Conservation (phyloP, 2,888 invertebrate genomes). For the Stenodema calcarata region DNA sequence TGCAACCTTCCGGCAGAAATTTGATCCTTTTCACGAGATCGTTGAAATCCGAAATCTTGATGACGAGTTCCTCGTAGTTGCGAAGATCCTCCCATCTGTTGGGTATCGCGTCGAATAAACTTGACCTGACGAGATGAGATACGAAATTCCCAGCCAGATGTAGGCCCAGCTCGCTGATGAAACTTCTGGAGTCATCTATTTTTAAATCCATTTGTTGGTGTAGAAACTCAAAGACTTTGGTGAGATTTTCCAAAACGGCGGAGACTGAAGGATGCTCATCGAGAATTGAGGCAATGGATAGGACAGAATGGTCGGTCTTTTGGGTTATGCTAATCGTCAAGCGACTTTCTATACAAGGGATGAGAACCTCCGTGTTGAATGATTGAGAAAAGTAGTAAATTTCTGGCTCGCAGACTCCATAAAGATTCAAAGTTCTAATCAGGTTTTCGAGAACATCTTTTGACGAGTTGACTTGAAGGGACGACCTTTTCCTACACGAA, state of each 20-base stretch:
- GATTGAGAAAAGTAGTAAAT: slow-evolving; percentile 20
- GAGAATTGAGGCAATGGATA: not conserved
- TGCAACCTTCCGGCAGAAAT: slow-evolving; percentile 67
- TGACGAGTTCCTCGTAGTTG: not conserved
- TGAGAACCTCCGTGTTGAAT: slow-evolving; percentile 2
- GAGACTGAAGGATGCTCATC: not conserved
- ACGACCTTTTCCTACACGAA: slow-evolving; percentile 11
- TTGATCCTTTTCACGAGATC: not conserved
- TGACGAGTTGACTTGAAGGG: slow-evolving; percentile 57
- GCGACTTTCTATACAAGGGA: not conserved
- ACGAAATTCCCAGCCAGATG: slow-evolving; percentile 21
- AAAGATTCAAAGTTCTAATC: slow-evolving; percentile 59
- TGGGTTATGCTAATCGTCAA: not conserved
- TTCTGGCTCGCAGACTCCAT: slow-evolving; percentile 37
- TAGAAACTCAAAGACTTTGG: slow-evolving; percentile 5
- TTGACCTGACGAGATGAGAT: not conserved
- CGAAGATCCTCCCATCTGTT: not conserved
- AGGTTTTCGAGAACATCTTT: slow-evolving; percentile 47
- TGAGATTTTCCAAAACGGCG: not conserved
- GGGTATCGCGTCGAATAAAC: slow-evolving; percentile 30
- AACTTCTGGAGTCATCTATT: slow-evolving; percentile 5
- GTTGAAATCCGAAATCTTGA: slow-evolving; percentile 13
- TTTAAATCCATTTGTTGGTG: not conserved
- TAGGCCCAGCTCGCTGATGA: slow-evolving; percentile 11
- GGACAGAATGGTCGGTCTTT: not conserved